phyloP scores from a whole-genome alignment of 2,888 invertebrate genomes.

The Eupithecia dodoneata region DNA sequence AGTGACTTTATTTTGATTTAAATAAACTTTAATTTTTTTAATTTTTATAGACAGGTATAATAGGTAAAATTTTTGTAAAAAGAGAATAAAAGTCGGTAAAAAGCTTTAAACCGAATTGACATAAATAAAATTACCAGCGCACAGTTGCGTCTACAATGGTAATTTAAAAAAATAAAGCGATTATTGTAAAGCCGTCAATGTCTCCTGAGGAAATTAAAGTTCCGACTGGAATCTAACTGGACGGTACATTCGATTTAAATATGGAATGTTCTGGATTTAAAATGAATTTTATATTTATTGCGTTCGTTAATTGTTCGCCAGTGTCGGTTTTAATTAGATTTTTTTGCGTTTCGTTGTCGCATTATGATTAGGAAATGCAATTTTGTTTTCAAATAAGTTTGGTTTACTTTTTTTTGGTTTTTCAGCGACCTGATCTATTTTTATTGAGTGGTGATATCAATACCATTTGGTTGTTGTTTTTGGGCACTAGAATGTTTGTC shows the following conservation, averaged over 20 bases:
- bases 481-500: background rate
- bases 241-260: conserved; percentile 48
- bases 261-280: conserved; percentile 35
- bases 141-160: conserved; percentile 37
- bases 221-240: conserved; percentile 53
- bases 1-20: background rate
- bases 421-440: background rate
- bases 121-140: conserved; percentile 36
- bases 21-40: background rate
- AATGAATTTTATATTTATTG: conserved; percentile 24
- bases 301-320: conserved; percentile 14
- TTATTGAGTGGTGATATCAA: background rate
- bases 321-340: conserved; percentile 23
- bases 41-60: background rate
- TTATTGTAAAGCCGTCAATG: conserved; percentile 35
- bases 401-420: background rate
- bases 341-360: conserved; percentile 6
- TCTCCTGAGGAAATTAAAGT: conserved; percentile 63
- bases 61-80: background rate
- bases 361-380: background rate
- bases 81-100: background rate
- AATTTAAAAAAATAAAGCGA: conserved; percentile 37
- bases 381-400: background rate
- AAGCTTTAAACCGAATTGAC: background rate
- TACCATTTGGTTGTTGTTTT: background rate